Evolutionary conservation across 2,888 invertebrate species (phyloP), one percentile per base, ranked within the genome.

Genomic region (Meloe dianella): DNA sequence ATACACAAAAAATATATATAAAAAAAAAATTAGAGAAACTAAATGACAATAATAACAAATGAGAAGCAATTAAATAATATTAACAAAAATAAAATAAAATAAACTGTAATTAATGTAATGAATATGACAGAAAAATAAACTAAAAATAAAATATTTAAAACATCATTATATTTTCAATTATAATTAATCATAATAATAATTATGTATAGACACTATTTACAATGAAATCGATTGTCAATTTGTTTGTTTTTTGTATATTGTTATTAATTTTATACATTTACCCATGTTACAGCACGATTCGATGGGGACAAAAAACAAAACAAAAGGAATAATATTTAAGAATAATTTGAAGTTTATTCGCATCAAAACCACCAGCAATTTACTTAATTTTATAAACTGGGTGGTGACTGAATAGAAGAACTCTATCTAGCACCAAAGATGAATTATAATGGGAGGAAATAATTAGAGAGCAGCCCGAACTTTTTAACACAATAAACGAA

Each of bases 331-430:
- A 29, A 29, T 29, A 29, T 5, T 29, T 29, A 29, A 29, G 6
- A 32, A 32, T n/a, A n/a, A n/a, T n/a, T n/a, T n/a, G n/a, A n/a
- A n/a, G n/a, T n/a, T n/a, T 22, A 51, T 51, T 51, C 51, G 51
- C 74, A 83, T 84, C 84, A 84, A 79, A 84, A 83, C 84, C 83
- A 72, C 78, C 84, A 8, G 82, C 78, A 82, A 83, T 84, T 84
- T 84, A 83, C 82, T 77, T 71, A 67, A 68, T 65, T 66, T 68
- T 73, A 80, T 83, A 84, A 84, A 84, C 79, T 75, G 79, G 81
- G 83, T 75, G 84, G 84, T 84, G 84, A 83, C 80, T 76, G 65
- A 70, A 64, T 51, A 10, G 20, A 57, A 32, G 47, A n/a, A n/a
- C n/a, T n/a, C n/a, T n/a, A n/a, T n/a, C 66, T 66, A 71, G 71